Conservation (phyloP, 2,888 invertebrate genomes). For the Reticulitermes lucifugus region DNA sequence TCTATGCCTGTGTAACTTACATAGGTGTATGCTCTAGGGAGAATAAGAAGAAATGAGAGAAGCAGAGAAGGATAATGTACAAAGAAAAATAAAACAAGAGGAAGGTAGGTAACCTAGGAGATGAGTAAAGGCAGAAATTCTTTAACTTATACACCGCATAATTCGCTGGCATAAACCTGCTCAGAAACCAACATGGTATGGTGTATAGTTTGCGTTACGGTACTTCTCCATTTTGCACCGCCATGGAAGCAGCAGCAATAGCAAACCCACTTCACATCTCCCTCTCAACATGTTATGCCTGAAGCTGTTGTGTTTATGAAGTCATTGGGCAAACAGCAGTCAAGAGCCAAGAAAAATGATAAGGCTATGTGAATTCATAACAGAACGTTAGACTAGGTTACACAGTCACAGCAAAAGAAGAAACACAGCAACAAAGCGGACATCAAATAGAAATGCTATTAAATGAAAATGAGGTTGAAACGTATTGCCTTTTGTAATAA, state of each 20-base stretch:
- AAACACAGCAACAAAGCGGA: background rate
- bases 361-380: slow-evolving; percentile 38
- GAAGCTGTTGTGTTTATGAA: slow-evolving; percentile 31
- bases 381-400: background rate
- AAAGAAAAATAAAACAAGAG: background rate
- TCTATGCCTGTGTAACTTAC: background rate
- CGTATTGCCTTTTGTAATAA: no score
- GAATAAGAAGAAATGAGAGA: background rate
- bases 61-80: background rate
- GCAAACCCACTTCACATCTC: background rate
- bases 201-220: background rate
- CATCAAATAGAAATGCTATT: no score
- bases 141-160: slow-evolving; percentile 46
- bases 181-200: background rate
- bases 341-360: slow-evolving; percentile 34
- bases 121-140: slow-evolving; percentile 24
- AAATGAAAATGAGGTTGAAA: no score
- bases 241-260: slow-evolving; percentile 17
- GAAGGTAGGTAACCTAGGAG: background rate
- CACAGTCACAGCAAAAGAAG: background rate
- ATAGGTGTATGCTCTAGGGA: background rate
- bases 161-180: slow-evolving; percentile 43
- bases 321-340: slow-evolving; percentile 32
- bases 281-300: slow-evolving; percentile 23
- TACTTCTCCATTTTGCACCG: slow-evolving; percentile 2